These are phyloP conservation scores for Cladopsammia gracilis DNA, from an alignment of 64 coral and sea anemone genomes.

Conservation along the genomic window DNA sequence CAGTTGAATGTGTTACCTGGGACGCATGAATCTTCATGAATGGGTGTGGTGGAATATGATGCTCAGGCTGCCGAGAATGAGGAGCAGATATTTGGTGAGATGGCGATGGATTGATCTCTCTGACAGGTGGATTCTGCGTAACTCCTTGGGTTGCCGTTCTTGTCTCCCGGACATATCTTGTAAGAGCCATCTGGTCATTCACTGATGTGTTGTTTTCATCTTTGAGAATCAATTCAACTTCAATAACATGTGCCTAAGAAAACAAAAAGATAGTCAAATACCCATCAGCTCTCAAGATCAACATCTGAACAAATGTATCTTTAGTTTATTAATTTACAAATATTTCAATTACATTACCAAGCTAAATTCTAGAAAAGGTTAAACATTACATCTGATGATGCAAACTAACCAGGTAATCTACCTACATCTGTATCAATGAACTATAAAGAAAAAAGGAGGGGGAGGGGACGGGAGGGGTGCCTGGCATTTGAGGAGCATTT, in stretches of 20 bases:
- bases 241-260: conserved; percentile 48
- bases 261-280: neutral
- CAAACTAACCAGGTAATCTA: no score
- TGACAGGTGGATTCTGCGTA: neutral
- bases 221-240: conserved; percentile 51
- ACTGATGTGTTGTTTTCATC: neutral
- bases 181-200: conserved; percentile 35
- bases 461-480: no score
- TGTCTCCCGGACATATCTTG: conserved; percentile 31
- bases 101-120: neutral
- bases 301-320: no score
- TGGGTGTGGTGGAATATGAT: neutral
- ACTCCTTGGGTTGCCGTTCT: neutral
- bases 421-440: no score
- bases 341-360: no score
- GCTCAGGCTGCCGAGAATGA: neutral
- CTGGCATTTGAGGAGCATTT: no score
- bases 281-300: no score
- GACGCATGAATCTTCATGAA: neutral
- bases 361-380: no score
- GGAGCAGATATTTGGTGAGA: neutral
- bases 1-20: neutral
- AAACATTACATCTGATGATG: no score
- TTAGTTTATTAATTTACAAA: no score
- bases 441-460: no score